Percentiles rank a stretch among this genome's conserved stretches.
These are phyloP conservation scores for Plutella xylostella DNA, from an alignment of 2,888 invertebrate species.

Conservation along the genomic window DNA sequence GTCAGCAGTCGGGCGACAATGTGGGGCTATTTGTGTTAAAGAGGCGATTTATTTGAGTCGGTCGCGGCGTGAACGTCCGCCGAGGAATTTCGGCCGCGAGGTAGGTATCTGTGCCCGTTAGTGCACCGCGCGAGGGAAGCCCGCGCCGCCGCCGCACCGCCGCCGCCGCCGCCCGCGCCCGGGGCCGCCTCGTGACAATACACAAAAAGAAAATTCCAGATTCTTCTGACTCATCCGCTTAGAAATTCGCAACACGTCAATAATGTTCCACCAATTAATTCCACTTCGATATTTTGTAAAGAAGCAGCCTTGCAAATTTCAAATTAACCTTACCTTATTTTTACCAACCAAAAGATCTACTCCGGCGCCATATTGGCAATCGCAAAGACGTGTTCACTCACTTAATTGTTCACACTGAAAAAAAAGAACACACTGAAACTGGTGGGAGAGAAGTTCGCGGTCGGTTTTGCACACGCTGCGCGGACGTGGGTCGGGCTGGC, in stretches of 20 bases:
- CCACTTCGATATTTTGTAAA: slow-evolving; percentile 22
- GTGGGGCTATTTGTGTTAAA: slow-evolving; percentile 66
- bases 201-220: slow-evolving; percentile 61
- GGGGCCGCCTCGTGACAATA: slow-evolving; percentile 16
- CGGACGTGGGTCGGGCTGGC: slow-evolving; percentile 34
- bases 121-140: slow-evolving; percentile 12
- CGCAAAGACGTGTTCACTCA: slow-evolving; percentile 43
- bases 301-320: slow-evolving; percentile 26
- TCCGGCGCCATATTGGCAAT: slow-evolving; percentile 29
- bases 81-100: slow-evolving; percentile 62
- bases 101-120: slow-evolving; percentile 58
- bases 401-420: slow-evolving; percentile 54
- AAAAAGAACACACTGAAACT: slow-evolving; percentile 52
- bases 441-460: slow-evolving; percentile 34
- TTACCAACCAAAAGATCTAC: slow-evolving; percentile 33
- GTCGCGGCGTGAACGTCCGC: slow-evolving; percentile 64
- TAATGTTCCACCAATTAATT: background rate
- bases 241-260: slow-evolving; percentile 7
- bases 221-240: slow-evolving; percentile 54
- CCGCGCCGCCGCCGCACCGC: slow-evolving; percentile 22
- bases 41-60: slow-evolving; percentile 67
- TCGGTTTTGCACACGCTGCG: slow-evolving; percentile 23
- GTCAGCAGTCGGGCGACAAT: slow-evolving; percentile 63
- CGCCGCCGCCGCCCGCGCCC: slow-evolving; percentile 14
- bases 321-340: slow-evolving; percentile 45